Evolutionary conservation across 2,797 vertebrate genomes (phyloP).

Genomic region (Macrochelys suwanniensis): DNA sequence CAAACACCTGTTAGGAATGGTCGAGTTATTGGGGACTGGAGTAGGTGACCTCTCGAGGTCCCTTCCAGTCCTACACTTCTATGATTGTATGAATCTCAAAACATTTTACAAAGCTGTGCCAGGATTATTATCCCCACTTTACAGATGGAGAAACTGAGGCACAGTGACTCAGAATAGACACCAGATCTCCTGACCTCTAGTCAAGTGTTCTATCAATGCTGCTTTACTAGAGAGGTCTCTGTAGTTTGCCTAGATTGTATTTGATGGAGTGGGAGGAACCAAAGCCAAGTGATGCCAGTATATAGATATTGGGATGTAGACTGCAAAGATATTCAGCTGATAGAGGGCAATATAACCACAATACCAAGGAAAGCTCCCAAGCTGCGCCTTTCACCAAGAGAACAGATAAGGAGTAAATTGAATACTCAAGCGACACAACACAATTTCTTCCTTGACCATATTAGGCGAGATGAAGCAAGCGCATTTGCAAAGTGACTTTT

Average conservation of each 20-base stretch:
- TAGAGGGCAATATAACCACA: not conserved
- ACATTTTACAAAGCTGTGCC: not conserved
- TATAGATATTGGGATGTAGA: not conserved
- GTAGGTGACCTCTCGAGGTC: not conserved
- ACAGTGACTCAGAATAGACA: not conserved
- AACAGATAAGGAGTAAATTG: not conserved
- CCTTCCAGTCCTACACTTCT: not conserved
- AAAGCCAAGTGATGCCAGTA: not conserved
- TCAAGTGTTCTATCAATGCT: no score
- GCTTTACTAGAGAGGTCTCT: not conserved
- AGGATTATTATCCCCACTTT: not conserved
- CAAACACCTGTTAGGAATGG: no score
- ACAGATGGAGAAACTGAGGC: accelerated
- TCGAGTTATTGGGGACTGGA: no score
- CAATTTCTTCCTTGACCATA: not conserved
- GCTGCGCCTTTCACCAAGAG: not conserved
- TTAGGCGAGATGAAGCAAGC: not conserved
- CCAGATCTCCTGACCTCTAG: not conserved
- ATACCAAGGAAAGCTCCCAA: not conserved
- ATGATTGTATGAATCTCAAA: not conserved
- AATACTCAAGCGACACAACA: not conserved
- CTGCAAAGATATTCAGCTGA: not conserved
- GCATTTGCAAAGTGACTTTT: not conserved
- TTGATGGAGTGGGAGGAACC: not conserved
- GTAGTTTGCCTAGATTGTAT: not conserved